Evolutionary conservation across 2,797 vertebrate species (phyloP), one percentile per base, ranked within the genome.

Genomic region (Dipus sagitta): DNA sequence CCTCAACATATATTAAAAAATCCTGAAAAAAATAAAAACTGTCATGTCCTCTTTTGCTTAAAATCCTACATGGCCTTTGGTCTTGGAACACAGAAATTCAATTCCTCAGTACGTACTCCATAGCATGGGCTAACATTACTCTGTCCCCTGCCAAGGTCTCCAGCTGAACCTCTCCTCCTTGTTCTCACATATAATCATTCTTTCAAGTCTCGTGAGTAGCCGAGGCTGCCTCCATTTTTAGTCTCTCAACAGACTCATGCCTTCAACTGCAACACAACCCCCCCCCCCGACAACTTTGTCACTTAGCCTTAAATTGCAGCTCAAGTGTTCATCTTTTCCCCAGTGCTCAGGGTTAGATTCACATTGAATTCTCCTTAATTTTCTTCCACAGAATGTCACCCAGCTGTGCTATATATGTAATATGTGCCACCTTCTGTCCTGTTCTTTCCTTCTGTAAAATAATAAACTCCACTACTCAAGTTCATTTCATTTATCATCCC

Each of bases 401-500:
- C 11, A 89, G 8, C 24, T 90, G 47, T 60, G 6, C 76, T 47
- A 76, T 21, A 54, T 1, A 89, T 3, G 28, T 68, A 60, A 60
- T 32, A 91, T 64, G 20, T 47, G 7, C 26, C 11, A 23, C 1
- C 21, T 1, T 7, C 26, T 13, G 11, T 72, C 10, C 21, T 71
- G n/a, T 65, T 4, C 20, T 60, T 78, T 7, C 60, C 7, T 24
- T 10, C 8, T 77, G 5, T 12, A 34, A 87, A 75, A 79, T 2
- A 71, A 6, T 26, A 11, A 64, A 47, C 4, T 76, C 30, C 42
- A 52, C 38, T 64, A 76, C 2, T 0, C 58, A 83, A 6, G 2
- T 32, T 88, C 86, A 62, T 64, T 78, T 90, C n/a, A 76, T 76
- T 84, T 52, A 81, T 28, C 64, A 89, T 14, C 52, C n/a, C 67